A percentile compares a stretch with the other conserved stretches of the same genome.
Conservation (phyloP, 2,113 vertebrate genomes). For the Gopherus evgoodei region DNA sequence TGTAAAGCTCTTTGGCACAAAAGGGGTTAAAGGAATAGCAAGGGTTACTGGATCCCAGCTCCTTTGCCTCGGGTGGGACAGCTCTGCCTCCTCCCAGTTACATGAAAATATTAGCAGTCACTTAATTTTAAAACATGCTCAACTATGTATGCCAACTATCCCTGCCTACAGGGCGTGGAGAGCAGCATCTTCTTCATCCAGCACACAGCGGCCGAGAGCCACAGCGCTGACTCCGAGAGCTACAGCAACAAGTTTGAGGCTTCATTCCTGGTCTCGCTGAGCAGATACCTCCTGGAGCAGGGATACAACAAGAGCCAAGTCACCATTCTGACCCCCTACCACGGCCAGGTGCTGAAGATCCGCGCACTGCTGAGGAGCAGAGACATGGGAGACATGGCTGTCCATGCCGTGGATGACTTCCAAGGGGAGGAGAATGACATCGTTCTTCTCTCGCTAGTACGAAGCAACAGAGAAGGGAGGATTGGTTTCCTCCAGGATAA, state of each 20-base stretch:
- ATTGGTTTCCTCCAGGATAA: slow-evolving; percentile 53
- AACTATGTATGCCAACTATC: neutral
- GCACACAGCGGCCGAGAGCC: slow-evolving; percentile 39
- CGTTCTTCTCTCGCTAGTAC: slow-evolving; percentile 58
- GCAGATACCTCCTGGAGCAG: slow-evolving; percentile 48
- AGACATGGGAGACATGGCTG: neutral
- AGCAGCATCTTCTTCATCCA: slow-evolving; percentile 51
- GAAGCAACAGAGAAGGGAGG: slow-evolving; percentile 47
- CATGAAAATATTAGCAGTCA: no score
- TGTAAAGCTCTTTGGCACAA: neutral
- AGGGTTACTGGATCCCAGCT: neutral
- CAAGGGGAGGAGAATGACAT: slow-evolving; percentile 69
- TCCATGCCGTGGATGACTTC: slow-evolving; percentile 59
- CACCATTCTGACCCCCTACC: slow-evolving; percentile 56
- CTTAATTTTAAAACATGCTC: no score
- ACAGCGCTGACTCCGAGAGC: slow-evolving; percentile 36
- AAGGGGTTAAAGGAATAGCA: neutral
- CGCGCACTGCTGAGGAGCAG: slow-evolving; percentile 13
- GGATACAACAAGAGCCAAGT: slow-evolving; percentile 40
- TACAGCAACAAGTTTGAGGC: slow-evolving; percentile 52
- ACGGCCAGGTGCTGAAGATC: slow-evolving; percentile 51
- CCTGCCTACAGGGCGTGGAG: slow-evolving; percentile 11
- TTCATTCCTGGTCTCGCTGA: slow-evolving; percentile 35
- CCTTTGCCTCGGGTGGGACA: neutral
- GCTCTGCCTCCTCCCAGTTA: neutral